These are phyloP conservation scores for Lepidurus couesii DNA, from an alignment of 1,140 invertebrate genomes.

Conservation along the genomic window DNA sequence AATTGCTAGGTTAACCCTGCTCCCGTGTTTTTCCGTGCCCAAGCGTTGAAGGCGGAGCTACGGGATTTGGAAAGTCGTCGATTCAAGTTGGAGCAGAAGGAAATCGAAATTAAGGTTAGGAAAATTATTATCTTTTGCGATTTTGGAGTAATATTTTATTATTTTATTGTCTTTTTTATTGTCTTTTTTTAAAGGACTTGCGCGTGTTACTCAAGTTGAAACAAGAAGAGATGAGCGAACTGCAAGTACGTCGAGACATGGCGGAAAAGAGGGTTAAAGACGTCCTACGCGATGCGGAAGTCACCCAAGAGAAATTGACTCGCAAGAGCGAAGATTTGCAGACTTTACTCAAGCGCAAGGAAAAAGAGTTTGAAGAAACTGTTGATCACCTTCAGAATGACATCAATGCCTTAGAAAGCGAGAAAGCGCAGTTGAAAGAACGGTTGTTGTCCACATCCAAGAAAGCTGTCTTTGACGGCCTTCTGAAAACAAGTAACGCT, in stretches of 20 bases:
- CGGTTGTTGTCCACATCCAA: constrained; percentile 76
- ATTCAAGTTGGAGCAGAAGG: constrained; percentile 74
- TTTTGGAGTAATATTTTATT: neutral
- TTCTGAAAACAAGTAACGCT: constrained; percentile 43
- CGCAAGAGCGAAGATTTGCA: constrained; percentile 80
- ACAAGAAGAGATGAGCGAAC: constrained; percentile 90
- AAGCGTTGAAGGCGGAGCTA: constrained; percentile 76
- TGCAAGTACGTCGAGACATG: constrained; percentile 82
- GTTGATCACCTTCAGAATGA: constrained; percentile 91
- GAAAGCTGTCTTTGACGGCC: constrained; percentile 58
- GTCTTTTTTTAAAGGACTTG: constrained; percentile 59
- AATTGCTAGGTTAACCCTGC: constrained; percentile 44
- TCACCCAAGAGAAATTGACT: constrained; percentile 55
- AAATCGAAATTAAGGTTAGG: constrained; percentile 64
- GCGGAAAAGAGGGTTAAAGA: constrained; percentile 87
- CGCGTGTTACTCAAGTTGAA: constrained; percentile 77
- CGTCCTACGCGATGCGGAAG: constrained; percentile 75
- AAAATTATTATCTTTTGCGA: neutral
- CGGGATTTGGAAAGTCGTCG: constrained; percentile 82
- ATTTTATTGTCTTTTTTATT: no score
- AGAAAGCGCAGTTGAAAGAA: constrained; percentile 81
- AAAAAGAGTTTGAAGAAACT: constrained; percentile 94
- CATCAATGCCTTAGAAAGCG: constrained; percentile 83
- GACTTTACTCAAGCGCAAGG: constrained; percentile 71
- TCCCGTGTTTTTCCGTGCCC: constrained; percentile 71